Percentiles rank a stretch among this genome's conserved stretches.
Conservation (phyloP, 1,140 invertebrate genomes). For the Agrypnia vestita region DNA sequence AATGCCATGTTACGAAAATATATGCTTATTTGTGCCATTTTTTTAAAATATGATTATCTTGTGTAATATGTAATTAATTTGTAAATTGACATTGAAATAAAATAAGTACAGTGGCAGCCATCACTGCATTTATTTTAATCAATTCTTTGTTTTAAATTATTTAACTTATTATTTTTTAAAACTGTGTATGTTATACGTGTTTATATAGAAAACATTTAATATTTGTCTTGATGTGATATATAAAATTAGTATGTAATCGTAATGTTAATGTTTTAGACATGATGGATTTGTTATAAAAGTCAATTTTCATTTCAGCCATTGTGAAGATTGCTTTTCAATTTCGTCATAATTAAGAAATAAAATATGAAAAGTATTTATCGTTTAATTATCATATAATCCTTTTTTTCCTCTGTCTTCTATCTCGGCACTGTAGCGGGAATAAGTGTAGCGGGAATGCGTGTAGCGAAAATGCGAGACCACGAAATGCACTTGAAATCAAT, state of each 20-base stretch:
- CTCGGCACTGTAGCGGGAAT: no score
- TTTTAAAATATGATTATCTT: background rate
- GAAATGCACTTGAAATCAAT: no score
- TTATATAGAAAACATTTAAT: background rate
- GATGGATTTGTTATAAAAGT: slow-evolving; percentile 31
- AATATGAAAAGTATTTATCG: background rate
- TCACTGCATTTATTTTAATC: slow-evolving; percentile 46
- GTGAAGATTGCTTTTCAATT: slow-evolving; percentile 57
- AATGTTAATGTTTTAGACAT: slow-evolving; percentile 10
- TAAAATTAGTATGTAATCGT: slow-evolving; percentile 2
- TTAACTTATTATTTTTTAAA: background rate
- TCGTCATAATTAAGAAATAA: slow-evolving; percentile 50
- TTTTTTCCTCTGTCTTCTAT: no score
- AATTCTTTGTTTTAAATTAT: slow-evolving; percentile 15
- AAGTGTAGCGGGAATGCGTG: no score
- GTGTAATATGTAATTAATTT: no score
- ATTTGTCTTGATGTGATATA: slow-evolving; percentile 34
- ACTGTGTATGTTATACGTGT: slow-evolving; percentile 12
- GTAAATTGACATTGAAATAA: slow-evolving; percentile 9
- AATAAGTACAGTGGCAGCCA: slow-evolving; percentile 55
- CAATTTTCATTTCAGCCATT: slow-evolving; percentile 62
- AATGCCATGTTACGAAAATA: slow-evolving; percentile 47
- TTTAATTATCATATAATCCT: no score
- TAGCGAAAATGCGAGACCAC: no score
- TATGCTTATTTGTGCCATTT: slow-evolving; percentile 9